Base-by-base conservation (phyloP, 2,797 vertebrate genomes). In the Ptychadena robeensis region DNA sequence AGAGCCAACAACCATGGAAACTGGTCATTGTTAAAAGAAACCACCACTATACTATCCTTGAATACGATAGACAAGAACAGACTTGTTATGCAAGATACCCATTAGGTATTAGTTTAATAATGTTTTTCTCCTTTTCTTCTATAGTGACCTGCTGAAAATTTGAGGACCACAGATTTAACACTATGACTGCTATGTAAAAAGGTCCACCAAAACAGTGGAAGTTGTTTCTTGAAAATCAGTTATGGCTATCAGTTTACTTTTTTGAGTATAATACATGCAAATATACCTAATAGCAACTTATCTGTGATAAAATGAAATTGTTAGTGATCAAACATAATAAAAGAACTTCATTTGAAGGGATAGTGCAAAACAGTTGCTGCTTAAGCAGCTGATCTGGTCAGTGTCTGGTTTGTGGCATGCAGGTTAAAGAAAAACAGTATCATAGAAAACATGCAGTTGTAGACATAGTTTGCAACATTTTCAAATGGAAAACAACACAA, bases 271-370 rank as follows among this genome's bases (percentile, higher is more conserved):
- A 88, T 53, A 89, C 90, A 88, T 91, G 57, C 86, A 91, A 90
- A 93, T 88, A 91, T 90, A 91, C 89, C 89, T 90, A 91, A 92
- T 91, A 93, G 92, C 87, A 91, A 91, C 40, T 88, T 75, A 92
- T 91, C 92, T 94, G 92, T 86, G 91, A 92, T 87, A 90, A 92
- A 71, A 94, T 93, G 86, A 86, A 93, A 91, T 90, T 87, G 91
- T 94, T 94, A 94, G 94, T 93, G 88, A 91, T 91, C 90, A 92
- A 91, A 30, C 18, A 48, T 74, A 30, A 81, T 63, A 69, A 67
- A 74, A 4, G 22, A 82, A 22, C 40, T 28, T 27, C 28, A 64
- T 48, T 27, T 30, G 9, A 71, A 59, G 53, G 53, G 27, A 77
- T 32, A 59, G 18, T 34, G 65, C n/a, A 34, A 48, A 65, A 72